Evolutionary conservation across 2,797 vertebrate genomes (phyloP).

Genomic region (Lagocephalus sceleratus): DNA sequence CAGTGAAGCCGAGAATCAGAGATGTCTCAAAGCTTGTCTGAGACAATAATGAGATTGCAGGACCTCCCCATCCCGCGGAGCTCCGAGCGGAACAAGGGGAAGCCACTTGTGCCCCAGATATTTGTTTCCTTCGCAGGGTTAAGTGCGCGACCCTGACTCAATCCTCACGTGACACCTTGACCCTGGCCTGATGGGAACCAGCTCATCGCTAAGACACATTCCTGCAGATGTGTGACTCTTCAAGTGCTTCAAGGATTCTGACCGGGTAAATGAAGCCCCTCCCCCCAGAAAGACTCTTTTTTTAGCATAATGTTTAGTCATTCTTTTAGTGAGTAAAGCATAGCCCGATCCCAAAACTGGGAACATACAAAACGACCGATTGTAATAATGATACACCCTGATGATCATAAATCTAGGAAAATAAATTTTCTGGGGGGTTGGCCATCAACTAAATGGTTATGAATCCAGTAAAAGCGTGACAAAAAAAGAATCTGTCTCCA

Average conservation of each 20-base stretch:
- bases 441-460: no score
- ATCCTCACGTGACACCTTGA: conserved; percentile 49
- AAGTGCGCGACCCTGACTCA: conserved; percentile 40
- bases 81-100: conserved; percentile 13
- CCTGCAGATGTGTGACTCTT: conserved; percentile 46
- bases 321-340: no score
- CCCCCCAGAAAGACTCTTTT: not conserved
- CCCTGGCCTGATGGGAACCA: conserved; percentile 46
- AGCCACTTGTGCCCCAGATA: conserved; percentile 6
- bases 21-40: conserved; percentile 21
- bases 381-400: no score
- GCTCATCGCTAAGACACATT: conserved; percentile 60
- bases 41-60: conserved; percentile 41
- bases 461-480: no score
- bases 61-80: conserved; percentile 24
- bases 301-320: not conserved
- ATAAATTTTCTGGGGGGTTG: no score
- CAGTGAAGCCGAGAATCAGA: conserved; percentile 15
- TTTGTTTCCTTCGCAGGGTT: conserved; percentile 4
- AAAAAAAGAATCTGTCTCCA: no score
- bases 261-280: conserved; percentile 25
- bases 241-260: conserved; percentile 26
- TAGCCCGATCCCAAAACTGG: no score
- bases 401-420: no score
- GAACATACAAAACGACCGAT: no score